Evolutionary conservation across 2,888 invertebrate species (phyloP).

Genomic region (Mythimna albipuncta): DNA sequence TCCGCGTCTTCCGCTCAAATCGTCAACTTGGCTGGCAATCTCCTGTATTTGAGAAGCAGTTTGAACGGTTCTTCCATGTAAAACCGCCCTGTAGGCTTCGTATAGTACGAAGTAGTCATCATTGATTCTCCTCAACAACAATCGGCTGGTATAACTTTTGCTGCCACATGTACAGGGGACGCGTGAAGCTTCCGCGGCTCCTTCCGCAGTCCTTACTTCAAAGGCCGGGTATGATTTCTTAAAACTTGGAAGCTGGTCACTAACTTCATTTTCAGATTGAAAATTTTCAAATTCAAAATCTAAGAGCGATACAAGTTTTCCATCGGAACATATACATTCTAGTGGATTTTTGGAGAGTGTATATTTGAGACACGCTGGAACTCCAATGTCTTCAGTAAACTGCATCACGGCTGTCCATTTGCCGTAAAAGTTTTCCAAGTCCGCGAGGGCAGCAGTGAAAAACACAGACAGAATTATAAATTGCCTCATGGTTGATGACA

Average conservation of each 20-base stretch:
- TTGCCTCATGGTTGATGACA: background rate
- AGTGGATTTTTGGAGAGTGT: background rate
- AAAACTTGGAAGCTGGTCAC: background rate
- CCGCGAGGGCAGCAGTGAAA: background rate
- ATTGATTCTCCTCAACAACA: slow-evolving; percentile 6
- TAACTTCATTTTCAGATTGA: fast-evolving
- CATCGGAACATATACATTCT: slow-evolving; percentile 12
- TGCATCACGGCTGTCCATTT: background rate
- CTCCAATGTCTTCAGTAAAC: fast-evolving
- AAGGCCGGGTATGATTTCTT: slow-evolving; percentile 1
- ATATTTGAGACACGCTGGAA: background rate
- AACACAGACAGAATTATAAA: background rate
- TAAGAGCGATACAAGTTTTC: background rate
- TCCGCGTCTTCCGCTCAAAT: background rate
- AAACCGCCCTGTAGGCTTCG: background rate
- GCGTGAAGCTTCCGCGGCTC: background rate
- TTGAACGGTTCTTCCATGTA: slow-evolving; percentile 12
- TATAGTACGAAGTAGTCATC: slow-evolving; percentile 13
- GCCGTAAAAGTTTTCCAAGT: background rate
- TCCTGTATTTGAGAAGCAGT: slow-evolving; percentile 7
- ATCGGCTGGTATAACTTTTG: fast-evolving
- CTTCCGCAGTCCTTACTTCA: slow-evolving; percentile 5
- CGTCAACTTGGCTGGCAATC: background rate
- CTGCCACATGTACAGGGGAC: background rate
- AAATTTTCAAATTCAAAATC: background rate